Percentiles rank a stretch among this genome's conserved stretches.
Conservation (phyloP, 2,113 vertebrate genomes). For the Nyctereutes procyonoides region DNA sequence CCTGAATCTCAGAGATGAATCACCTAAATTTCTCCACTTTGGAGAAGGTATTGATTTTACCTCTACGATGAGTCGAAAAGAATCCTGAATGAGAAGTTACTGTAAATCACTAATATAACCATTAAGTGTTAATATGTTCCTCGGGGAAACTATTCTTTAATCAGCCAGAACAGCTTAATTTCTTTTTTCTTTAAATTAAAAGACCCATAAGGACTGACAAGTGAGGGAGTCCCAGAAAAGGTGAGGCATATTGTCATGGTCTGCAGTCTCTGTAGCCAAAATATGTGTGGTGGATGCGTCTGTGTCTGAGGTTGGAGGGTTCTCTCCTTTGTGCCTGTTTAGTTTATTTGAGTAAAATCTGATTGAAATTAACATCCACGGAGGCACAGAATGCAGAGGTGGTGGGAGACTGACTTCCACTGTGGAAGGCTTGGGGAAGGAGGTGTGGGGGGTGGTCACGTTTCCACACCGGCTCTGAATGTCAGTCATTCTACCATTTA, state of each 20-base stretch:
- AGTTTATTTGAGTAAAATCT: neutral
- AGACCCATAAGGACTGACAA: neutral
- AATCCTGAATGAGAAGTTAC: conserved; percentile 67
- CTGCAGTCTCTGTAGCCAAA: neutral
- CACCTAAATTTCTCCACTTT: conserved; percentile 48
- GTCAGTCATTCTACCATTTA: neutral
- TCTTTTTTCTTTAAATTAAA: conserved; percentile 66
- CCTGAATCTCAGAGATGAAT: conserved; percentile 38
- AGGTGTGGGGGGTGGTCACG: neutral
- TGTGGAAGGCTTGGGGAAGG: neutral
- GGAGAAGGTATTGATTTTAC: conserved; percentile 66
- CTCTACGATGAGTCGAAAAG: conserved; percentile 61
- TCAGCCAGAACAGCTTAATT: conserved; percentile 50
- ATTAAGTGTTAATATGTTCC: conserved; percentile 58
- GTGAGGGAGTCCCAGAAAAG: neutral
- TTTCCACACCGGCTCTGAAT: neutral
- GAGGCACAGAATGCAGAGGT: neutral
- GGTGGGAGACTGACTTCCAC: neutral
- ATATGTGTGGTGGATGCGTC: neutral
- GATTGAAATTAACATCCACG: neutral
- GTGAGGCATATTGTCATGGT: neutral
- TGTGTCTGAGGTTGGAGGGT: neutral
- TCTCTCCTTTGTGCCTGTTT: neutral
- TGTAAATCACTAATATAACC: conserved; percentile 61
- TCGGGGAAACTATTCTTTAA: conserved; percentile 43